A percentile compares a stretch with the other conserved stretches of the same genome.
Conservation (phyloP, 1,140 invertebrate species). For the Papilio glaucus region DNA sequence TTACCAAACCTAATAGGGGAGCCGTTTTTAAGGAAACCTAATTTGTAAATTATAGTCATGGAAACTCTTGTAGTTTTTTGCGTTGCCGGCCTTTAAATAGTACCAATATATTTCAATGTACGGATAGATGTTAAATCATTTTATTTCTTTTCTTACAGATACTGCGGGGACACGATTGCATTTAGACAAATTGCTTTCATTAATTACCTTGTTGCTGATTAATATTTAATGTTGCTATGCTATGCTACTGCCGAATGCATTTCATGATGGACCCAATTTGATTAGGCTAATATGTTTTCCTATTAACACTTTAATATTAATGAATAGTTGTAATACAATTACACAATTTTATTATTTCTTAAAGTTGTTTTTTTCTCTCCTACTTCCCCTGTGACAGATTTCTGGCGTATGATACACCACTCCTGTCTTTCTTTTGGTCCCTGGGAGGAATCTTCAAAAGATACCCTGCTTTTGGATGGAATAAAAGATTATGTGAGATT, state of each 20-base stretch:
- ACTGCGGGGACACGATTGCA: background rate
- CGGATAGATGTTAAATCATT: background rate
- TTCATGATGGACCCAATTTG: slow-evolving; percentile 16
- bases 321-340: background rate
- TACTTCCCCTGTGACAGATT: too few species aligned
- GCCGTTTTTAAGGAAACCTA: too few species aligned
- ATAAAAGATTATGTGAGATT: too few species aligned
- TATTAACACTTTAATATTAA: slow-evolving; percentile 3
- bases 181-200: slow-evolving; percentile 11
- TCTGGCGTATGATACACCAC: too few species aligned
- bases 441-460: too few species aligned
- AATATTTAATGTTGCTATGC: background rate
- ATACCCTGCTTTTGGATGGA: too few species aligned
- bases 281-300: slow-evolving; percentile 14
- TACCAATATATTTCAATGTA: too few species aligned
- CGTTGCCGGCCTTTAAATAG: too few species aligned
- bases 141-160: slow-evolving; percentile 14
- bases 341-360: background rate
- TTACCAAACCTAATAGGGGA: too few species aligned
- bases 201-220: background rate
- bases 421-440: too few species aligned
- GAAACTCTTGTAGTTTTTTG: too few species aligned
- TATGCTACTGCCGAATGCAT: background rate
- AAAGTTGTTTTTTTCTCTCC: background rate
- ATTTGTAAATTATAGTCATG: too few species aligned